Conservation (phyloP, 2,888 invertebrate species). For the Rhyacophila evoluta region DNA sequence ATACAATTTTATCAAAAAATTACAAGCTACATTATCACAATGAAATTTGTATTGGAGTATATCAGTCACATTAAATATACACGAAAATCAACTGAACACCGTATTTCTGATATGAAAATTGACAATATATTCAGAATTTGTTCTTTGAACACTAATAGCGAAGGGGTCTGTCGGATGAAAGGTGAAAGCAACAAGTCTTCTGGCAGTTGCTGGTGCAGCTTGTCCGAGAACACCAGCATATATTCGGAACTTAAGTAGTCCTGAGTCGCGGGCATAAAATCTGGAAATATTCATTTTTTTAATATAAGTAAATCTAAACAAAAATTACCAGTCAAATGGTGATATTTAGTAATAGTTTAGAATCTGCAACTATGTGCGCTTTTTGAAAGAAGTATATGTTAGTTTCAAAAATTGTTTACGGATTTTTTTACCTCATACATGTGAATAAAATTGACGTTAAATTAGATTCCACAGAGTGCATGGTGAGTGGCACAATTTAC, state of each 20-base stretch:
- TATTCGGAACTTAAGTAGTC: conserved; percentile 87
- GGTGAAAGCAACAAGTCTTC: conserved; percentile 92
- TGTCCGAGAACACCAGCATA: conserved; percentile 85
- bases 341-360: too few species aligned
- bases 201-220: conserved; percentile 75
- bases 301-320: too few species aligned
- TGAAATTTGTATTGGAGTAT: neutral
- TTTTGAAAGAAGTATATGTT: too few species aligned
- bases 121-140: conserved; percentile 92
- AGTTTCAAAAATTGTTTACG: too few species aligned
- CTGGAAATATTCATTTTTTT: conserved; percentile 61
- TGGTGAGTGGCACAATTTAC: too few species aligned
- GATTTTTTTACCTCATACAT: too few species aligned
- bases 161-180: conserved; percentile 98
- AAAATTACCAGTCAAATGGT: too few species aligned
- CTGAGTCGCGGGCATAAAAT: conserved; percentile 87
- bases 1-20: neutral
- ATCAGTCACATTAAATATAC: neutral
- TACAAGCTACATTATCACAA: neutral
- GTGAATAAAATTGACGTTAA: too few species aligned
- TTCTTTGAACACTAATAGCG: conserved; percentile 94
- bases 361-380: too few species aligned
- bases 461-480: too few species aligned
- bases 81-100: conserved; percentile 51
- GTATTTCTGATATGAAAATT: conserved; percentile 91